These are phyloP conservation scores for Limosa lapponica DNA, from an alignment of 2,797 vertebrate species.

Conservation along the genomic window DNA sequence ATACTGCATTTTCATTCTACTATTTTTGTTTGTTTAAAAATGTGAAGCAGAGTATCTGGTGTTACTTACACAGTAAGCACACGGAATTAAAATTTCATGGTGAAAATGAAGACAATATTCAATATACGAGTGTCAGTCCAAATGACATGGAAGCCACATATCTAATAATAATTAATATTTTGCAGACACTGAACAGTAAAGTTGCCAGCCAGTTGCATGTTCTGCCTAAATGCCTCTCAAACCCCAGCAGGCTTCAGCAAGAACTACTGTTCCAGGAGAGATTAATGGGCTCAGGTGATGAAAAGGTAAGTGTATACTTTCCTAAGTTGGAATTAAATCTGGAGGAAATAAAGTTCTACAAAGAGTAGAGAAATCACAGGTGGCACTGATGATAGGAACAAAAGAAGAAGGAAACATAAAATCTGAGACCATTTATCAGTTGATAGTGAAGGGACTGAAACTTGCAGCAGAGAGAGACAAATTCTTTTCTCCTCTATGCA, in stretches of 20 bases:
- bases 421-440: slow-evolving; percentile 28
- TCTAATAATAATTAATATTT: not conserved
- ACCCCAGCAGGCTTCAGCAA: not conserved
- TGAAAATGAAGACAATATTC: not conserved
- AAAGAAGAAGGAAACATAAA: slow-evolving; percentile 22
- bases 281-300: not conserved
- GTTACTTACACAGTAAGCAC: not conserved
- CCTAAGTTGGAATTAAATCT: slow-evolving; percentile 2
- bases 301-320: slow-evolving; percentile 10
- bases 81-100: not conserved
- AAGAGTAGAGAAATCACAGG: not conserved
- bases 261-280: not conserved
- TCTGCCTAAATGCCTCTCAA: not conserved
- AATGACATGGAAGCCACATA: not conserved
- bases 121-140: not conserved
- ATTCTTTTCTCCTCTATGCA: not conserved
- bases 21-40: not conserved
- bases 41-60: not conserved
- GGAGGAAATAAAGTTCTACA: not conserved
- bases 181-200: not conserved
- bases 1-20: not conserved
- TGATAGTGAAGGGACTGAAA: not conserved
- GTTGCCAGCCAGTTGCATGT: not conserved
- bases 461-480: not conserved
- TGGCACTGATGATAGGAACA: not conserved